Base-by-base conservation (phyloP, 2,888 invertebrate genomes). In the Euplexia lucipara region DNA sequence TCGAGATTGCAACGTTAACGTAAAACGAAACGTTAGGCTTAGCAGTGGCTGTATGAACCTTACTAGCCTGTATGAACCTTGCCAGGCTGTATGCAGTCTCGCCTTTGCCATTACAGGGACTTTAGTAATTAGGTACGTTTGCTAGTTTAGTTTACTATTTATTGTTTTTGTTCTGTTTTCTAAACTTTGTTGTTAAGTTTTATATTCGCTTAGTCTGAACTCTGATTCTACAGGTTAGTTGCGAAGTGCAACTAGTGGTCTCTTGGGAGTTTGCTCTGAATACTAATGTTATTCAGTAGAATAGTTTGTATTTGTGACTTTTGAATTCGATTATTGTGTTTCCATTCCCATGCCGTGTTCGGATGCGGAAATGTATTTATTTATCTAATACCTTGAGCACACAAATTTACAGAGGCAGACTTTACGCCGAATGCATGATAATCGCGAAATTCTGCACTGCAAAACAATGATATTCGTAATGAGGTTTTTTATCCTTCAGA, bases 1-100 rank as follows among this genome's bases (percentile, higher is more conserved):
- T 67, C 71, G 44, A 54, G 60, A 61, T 69, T 71, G 66, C 61
- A 63, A 63, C 56, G 41, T 76, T 44, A 20, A 49, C 61, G 30
- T 58, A 56, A 62, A 70, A 22, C 37, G 34, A 37, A 47, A 70
- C 54, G 44, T 58, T 18, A 56, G 47, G 26, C 35, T 58, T 18
- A 9, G 20, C 10, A 26, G 51, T 37, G 22, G 6, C 32, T 65
- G 10, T 22, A 39, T 41, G 30, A 34, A n/a, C 18, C 18, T 48
- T 26, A 18, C 18, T n/a, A 41, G 47, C 22, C 26, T 18, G 20
- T 44, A 37, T 10, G 37, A 14, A 22, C 9, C 59, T 39, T n/a
- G 12, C 42, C 32, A n/a, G 42, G 14, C 10, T 41, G 56, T 26
- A 14, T 26, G 35, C 56, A 14, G 14, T 14, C n/a, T 39, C 18